These are phyloP conservation scores for Ernsta delagoae DNA, from an alignment of 2,888 invertebrate species.

Conservation along the genomic window DNA sequence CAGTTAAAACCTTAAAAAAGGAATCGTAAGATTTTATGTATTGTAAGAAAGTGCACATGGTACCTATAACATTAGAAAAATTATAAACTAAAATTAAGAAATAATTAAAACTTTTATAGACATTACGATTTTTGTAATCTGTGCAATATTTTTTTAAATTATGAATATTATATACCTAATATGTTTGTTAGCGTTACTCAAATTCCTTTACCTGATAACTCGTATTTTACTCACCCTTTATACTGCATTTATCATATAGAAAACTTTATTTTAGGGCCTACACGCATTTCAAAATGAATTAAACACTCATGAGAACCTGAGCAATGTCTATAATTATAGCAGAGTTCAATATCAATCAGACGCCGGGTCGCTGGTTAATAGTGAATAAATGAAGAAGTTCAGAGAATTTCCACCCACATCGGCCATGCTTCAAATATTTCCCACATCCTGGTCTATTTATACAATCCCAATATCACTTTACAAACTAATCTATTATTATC, in stretches of 20 bases:
- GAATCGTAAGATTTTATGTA: too few relatives aligned
- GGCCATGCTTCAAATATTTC: conserved; percentile 40
- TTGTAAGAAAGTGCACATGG: too few relatives aligned
- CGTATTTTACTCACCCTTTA: not conserved
- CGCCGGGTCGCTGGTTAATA: conserved; percentile 13
- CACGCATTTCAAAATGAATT: not conserved
- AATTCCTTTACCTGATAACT: too few relatives aligned
- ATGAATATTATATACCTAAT: too few relatives aligned
- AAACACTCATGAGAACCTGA: conserved; percentile 38
- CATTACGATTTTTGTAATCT: too few relatives aligned
- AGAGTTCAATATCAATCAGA: conserved; percentile 24
- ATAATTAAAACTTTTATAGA: too few relatives aligned
- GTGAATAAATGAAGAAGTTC: conserved; percentile 47
- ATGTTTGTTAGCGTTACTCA: too few relatives aligned
- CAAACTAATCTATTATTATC: conserved; percentile 3
- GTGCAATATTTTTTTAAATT: too few relatives aligned
- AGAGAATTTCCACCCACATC: conserved; percentile 42
- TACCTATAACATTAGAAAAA: too few relatives aligned
- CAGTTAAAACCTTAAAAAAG: too few relatives aligned
- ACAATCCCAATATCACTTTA: conserved; percentile 27
- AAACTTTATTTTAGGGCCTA: not conserved
- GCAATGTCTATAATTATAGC: conserved; percentile 26
- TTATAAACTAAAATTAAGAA: too few relatives aligned
- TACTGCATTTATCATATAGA: not conserved
- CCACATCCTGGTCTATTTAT: conserved; percentile 44